Base-by-base conservation (phyloP, 1,140 invertebrate genomes). In the Augochlora pura region DNA sequence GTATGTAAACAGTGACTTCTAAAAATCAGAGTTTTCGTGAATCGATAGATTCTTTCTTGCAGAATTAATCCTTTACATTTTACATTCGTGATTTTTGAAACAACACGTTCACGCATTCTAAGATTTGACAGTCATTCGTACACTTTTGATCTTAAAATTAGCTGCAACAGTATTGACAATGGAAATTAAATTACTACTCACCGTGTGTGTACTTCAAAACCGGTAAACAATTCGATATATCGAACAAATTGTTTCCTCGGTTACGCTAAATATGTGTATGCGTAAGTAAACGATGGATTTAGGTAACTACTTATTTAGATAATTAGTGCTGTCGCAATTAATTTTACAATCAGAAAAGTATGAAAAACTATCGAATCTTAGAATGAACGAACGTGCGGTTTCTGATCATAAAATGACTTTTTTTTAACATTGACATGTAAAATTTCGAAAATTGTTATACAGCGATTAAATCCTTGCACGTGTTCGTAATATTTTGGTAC, bases 1-100 rank as follows among this genome's bases (percentile, higher is more conserved):
- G 14, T 72, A 16, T 52, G 59, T 46, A 76, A 83, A 83, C 32
- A 66, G 54, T 83, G 54, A 71, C 46, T 71, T 81, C 52, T 73
- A 83, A 32, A 67, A 57, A 65, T 82, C 59, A 80, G 70, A 49
- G 38, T 70, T 81, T 77, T 54, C 23, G 75, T 23, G 6, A 52
- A 72, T 86, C 82, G 63, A 42, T 84, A 84, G 80, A 86, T 86
- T 84, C 81, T 86, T 86, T 84, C 73, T 73, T 72, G 38, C 54
- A 82, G 82, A 86, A 87, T 76, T 78, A 77, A 84, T 84, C 25
- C 25, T 76, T 62, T 14, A 16, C 18, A 21, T 54, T 4, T 18
- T 54, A 54, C 49, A 52, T 52, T 32, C 23, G n/a, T 18, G 0
- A 63, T 52, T 39, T 46, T 21, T 21, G 14, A 14, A 70, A 49